Evolutionary conservation across 1,140 invertebrate genomes (phyloP).

Genomic region (Hycleus phaleratus): DNA sequence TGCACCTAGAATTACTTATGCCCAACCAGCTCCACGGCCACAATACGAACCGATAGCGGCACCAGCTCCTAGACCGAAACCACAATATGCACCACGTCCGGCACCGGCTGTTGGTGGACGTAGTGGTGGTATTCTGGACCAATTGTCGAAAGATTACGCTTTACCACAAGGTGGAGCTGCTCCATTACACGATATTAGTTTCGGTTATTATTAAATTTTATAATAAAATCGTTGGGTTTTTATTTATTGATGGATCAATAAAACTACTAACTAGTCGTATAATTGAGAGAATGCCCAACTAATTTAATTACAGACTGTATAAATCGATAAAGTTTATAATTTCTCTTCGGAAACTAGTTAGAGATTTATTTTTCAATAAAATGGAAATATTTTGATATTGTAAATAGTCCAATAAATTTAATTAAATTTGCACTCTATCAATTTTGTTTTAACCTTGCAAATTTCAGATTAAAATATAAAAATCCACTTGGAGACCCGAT

Average conservation of each 20-base stretch:
- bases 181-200: constrained; percentile 70
- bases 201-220: constrained; percentile 46
- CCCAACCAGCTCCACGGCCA: constrained; percentile 29
- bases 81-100: constrained; percentile 30
- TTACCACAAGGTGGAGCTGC: constrained; percentile 58
- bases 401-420: too few relatives aligned
- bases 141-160: constrained; percentile 71
- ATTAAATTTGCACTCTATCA: too few relatives aligned
- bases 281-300: too few relatives aligned
- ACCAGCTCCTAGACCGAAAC: constrained; percentile 21
- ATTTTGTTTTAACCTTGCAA: too few relatives aligned
- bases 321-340: too few relatives aligned
- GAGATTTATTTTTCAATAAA: too few relatives aligned
- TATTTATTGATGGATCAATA: background rate
- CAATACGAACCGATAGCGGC: constrained; percentile 15
- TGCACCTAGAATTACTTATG: constrained; percentile 34
- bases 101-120: constrained; percentile 37
- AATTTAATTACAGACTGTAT: too few relatives aligned
- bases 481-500: too few relatives aligned
- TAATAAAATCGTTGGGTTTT: background rate
- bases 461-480: too few relatives aligned
- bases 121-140: constrained; percentile 58
- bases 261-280: too few relatives aligned
- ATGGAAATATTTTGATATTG: too few relatives aligned
- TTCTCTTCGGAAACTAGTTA: too few relatives aligned